A percentile compares a stretch with the other conserved stretches of the same genome.
phyloP scores from a whole-genome alignment of 2,888 invertebrate species.

The Sialis fuliginosa region DNA sequence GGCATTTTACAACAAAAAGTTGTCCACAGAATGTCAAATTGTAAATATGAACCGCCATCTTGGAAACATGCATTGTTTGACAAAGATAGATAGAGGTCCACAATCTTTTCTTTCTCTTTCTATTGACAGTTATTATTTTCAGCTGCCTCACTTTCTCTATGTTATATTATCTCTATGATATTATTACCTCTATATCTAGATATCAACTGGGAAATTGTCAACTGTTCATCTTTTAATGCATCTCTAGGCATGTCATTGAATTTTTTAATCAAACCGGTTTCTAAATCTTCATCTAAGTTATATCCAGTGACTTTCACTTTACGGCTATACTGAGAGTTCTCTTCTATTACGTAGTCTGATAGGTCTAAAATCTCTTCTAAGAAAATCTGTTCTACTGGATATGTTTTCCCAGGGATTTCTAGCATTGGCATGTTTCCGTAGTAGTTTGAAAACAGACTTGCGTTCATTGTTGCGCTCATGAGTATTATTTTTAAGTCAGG shows the following conservation, averaged over 20 bases:
- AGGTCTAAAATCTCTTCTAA: conserved; percentile 65
- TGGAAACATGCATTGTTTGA: too few species aligned
- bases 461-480: conserved; percentile 88
- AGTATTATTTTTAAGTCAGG: conserved; percentile 66
- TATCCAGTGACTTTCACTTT: conserved; percentile 36
- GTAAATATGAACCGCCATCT: too few species aligned
- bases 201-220: conserved; percentile 45
- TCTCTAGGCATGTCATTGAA: conserved; percentile 35
- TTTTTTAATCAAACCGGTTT: conserved; percentile 39
- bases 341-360: conserved; percentile 39
- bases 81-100: too few species aligned
- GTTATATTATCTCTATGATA: too few species aligned
- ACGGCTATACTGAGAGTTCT: conserved; percentile 41
- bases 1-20: too few species aligned
- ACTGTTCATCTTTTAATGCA: conserved; percentile 50
- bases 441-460: conserved; percentile 67
- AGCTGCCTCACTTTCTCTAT: too few species aligned
- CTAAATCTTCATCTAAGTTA: conserved; percentile 43
- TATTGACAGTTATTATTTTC: too few species aligned
- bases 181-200: conserved; percentile 41
- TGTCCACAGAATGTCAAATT: too few species aligned
- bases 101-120: too few species aligned
- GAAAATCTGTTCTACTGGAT: conserved; percentile 64
- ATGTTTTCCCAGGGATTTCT: conserved; percentile 69
- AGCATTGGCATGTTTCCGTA: conserved; percentile 64